Base-by-base conservation (phyloP, 1,140 invertebrate species). In the Portunus trituberculatus region DNA sequence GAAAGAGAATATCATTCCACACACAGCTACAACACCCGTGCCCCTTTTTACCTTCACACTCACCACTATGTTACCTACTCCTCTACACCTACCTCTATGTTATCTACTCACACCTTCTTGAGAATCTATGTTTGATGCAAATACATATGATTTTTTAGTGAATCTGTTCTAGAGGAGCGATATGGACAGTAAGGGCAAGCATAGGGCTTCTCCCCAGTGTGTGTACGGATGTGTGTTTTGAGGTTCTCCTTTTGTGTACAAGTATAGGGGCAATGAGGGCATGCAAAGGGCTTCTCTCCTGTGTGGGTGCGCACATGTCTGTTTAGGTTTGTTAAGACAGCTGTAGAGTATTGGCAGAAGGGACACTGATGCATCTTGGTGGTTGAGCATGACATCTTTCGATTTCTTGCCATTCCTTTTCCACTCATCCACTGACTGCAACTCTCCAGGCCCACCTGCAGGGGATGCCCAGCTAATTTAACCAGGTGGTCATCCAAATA, bases 251-350 rank as follows among this genome's bases (percentile, higher is more conserved):
- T 95, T 14, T 92, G 94, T 59, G 94, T 92, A 92, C 90, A 92
- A 20, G 94, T 95, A 39, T 95, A 95, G 45, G 94, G 84, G 52
- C 91, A 95, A 46, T 95, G 94, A 12, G 94, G 94, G 82, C 94
- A 95, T n/a, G 94, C 90, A 92, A 95, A 95, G 32, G 94, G 94
- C 94, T 95, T 95, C 48, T 95, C 94, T 88, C 94, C 94, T 8
- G 94, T 95, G 32, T 95, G 91, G 6, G 91, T 95, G 48, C 94
- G 89, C 46, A 95, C 82, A 39, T 95, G 94, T 31, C 90, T 52
- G 59, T 95, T 92, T 29, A 95, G 48, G 39, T 95, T 92, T 59
- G 94, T 95, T 91, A 92, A 32, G 48, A 95, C 82, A 88, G n/a
- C 39, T 25, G 89, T 92, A 52, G 94, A 95, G 76, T 95, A 95